These are phyloP conservation scores for Champsocephalus gunnari DNA, from an alignment of 2,797 vertebrate genomes.

Conservation along the genomic window DNA sequence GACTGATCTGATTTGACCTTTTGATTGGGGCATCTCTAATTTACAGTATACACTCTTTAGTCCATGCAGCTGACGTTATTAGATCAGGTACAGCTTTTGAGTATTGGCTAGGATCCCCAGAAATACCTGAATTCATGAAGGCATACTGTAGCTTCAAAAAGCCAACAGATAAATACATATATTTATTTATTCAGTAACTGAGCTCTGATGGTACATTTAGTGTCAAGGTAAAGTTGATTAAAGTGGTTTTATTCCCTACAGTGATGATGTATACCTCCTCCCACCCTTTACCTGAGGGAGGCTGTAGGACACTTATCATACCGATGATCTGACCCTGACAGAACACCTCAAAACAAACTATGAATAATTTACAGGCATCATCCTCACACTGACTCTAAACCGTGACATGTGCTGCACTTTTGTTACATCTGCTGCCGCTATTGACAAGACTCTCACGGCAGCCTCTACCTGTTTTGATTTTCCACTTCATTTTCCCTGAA, in stretches of 20 bases:
- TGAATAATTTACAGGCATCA: conserved; percentile 24
- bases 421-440: not conserved
- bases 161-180: conserved; percentile 1
- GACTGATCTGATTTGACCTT: too few species aligned
- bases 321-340: conserved; percentile 14
- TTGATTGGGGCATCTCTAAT: too few species aligned
- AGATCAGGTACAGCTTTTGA: not conserved
- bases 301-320: not conserved
- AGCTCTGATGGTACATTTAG: conserved; percentile 1
- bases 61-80: too few species aligned
- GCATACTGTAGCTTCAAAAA: not conserved
- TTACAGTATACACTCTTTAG: too few species aligned
- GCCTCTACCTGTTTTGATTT: conserved; percentile 24
- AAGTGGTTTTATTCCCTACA: conserved; percentile 8
- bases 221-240: conserved; percentile 17
- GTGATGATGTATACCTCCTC: not conserved
- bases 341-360: conserved; percentile 20
- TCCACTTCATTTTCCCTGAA: conserved; percentile 8
- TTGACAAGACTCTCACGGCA: conserved; percentile 10
- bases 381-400: conserved; percentile 15
- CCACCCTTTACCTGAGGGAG: conserved; percentile 5
- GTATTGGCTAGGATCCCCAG: not conserved
- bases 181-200: conserved; percentile 1
- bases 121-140: not conserved
- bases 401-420: not conserved